Conservation (phyloP, 1,140 invertebrate genomes). For the Pissodes strobi region DNA sequence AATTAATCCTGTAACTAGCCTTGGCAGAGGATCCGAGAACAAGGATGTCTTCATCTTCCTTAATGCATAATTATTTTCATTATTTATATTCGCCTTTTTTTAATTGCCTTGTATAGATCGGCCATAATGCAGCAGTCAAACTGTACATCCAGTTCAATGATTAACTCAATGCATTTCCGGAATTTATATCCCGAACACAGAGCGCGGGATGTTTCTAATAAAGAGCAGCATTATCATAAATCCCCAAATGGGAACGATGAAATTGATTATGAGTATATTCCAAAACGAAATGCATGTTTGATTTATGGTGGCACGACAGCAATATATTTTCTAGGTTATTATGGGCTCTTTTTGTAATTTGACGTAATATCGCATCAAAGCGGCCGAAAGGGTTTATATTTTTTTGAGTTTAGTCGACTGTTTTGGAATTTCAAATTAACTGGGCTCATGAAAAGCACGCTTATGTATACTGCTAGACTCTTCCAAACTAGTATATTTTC, state of each 20-base stretch:
- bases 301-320: neutral
- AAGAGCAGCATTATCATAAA: constrained; percentile 10
- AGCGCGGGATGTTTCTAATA: constrained; percentile 6
- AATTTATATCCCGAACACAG: neutral
- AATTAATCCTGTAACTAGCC: too few relatives aligned
- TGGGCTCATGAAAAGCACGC: too few relatives aligned
- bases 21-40: too few relatives aligned
- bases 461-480: too few relatives aligned
- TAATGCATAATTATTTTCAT: neutral
- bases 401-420: too few relatives aligned
- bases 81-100: neutral
- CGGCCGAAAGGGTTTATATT: too few relatives aligned
- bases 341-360: too few relatives aligned
- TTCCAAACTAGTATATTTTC: too few relatives aligned
- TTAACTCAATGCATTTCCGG: constrained; percentile 5
- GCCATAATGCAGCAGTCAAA: neutral
- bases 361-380: too few relatives aligned
- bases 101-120: neutral
- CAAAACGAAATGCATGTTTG: constrained; percentile 4
- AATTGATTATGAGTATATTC: constrained; percentile 15
- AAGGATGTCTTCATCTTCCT: neutral
- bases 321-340: neutral
- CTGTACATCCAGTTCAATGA: constrained; percentile 1
- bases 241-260: constrained; percentile 3
- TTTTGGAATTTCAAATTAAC: too few relatives aligned